These are phyloP conservation scores for Odontophorus gujanensis DNA, from an alignment of 2,113 vertebrate species.

Conservation along the genomic window DNA sequence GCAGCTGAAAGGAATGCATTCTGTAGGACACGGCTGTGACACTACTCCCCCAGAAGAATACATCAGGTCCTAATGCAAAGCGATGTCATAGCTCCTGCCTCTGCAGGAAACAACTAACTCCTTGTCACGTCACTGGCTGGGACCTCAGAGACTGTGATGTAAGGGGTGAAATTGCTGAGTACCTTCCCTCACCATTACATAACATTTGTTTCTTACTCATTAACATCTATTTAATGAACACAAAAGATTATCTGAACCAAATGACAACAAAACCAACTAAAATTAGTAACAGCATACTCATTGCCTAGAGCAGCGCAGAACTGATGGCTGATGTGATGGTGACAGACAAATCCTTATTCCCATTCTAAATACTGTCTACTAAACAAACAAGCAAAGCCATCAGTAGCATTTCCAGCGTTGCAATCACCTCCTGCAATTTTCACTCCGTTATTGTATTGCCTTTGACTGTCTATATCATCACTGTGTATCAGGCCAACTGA, in stretches of 20 bases:
- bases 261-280: conserved; percentile 65
- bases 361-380: conserved; percentile 69
- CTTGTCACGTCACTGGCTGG: background rate
- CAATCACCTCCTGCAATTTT: conserved; percentile 46
- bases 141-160: background rate
- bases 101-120: conserved; percentile 25
- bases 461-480: background rate
- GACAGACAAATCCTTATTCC: conserved; percentile 73
- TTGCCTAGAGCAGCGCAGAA: conserved; percentile 54
- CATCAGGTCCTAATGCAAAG: conserved; percentile 15
- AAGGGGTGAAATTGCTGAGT: conserved; percentile 14
- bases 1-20: background rate
- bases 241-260: conserved; percentile 64
- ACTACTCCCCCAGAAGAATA: background rate
- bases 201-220: conserved; percentile 49
- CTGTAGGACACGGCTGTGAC: background rate
- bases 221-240: conserved; percentile 63
- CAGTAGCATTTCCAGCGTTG: conserved; percentile 44
- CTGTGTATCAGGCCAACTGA: background rate
- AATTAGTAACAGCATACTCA: conserved; percentile 68
- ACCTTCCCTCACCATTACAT: background rate
- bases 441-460: background rate
- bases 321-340: conserved; percentile 65
- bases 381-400: conserved; percentile 67
- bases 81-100: background rate